Percentiles rank a stretch among this genome's conserved stretches.
phyloP scores from a whole-genome alignment of 2,797 vertebrate genomes.

The Pitangus sulphuratus region DNA sequence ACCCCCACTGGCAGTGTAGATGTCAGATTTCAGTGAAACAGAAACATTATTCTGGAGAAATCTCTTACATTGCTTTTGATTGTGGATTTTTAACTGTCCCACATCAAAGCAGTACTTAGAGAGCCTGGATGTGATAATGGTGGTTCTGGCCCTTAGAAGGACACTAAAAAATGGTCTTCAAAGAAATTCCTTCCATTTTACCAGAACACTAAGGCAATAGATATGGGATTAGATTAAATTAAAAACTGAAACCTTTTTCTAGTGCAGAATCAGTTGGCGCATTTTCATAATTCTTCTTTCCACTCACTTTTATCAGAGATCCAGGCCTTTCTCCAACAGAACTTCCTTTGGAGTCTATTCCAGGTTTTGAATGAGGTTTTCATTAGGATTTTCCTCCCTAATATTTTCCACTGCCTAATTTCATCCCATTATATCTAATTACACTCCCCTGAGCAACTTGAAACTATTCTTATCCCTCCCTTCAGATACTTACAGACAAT shows the following conservation, averaged over 20 bases:
- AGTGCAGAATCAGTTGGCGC: not conserved
- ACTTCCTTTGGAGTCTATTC: not conserved
- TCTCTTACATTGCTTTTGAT: not conserved
- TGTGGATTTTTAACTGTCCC: not conserved
- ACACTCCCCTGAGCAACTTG: conserved; percentile 10
- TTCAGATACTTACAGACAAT: conserved; percentile 27
- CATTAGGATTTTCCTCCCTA: conserved; percentile 7
- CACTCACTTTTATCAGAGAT: not conserved
- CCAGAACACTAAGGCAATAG: not conserved
- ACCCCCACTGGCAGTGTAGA: not conserved
- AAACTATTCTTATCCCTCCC: conserved; percentile 40
- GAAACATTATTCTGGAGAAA: not conserved
- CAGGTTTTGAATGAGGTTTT: conserved; percentile 14
- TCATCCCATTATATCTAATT: conserved; percentile 46
- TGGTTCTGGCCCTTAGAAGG: not conserved
- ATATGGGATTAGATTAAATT: not conserved
- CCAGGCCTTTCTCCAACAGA: not conserved
- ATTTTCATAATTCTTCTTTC: not conserved
- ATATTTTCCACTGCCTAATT: conserved; percentile 60
- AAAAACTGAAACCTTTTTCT: not conserved
- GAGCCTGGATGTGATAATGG: not conserved
- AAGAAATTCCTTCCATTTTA: not conserved
- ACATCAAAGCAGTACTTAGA: not conserved
- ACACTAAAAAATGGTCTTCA: not conserved
- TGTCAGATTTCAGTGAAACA: not conserved